Evolutionary conservation across 1,140 invertebrate species (phyloP), one percentile per base, ranked within the genome.

Genomic region (Hycleus phaleratus): DNA sequence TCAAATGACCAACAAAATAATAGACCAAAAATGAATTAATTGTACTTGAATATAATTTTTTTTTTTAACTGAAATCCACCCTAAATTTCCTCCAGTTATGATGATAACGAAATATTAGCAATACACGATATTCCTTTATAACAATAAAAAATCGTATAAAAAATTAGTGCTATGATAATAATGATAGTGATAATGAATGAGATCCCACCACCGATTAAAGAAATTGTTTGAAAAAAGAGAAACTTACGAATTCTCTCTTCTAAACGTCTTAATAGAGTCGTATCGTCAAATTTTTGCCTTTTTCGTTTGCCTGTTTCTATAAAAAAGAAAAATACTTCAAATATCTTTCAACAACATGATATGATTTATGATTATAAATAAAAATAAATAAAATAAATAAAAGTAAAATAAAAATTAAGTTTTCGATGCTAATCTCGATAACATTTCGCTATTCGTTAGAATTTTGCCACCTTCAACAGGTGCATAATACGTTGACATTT

Each of bases 401-500:
- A 57, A 47, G 47, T 5, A 26, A 40, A 43, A 42, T 12, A n/a
- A 26, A 57, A 39, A 59, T 67, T 58, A 68, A 56, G 65, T 69
- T 59, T 65, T 67, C 26, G 59, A 59, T n/a, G 59, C 56, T 12
- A 67, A 42, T 47, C 60, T 62, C 3, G 62, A 39, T 26, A 61
- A 56, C 11, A 66, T 54, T 46, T 68, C 66, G 3, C 61, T 70
- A 5, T 75, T 72, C 0, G 66, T 71, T 2, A 81, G 67, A 55
- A 82, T 80, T 71, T 86, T 86, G 32, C 84, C 83, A 12, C 83
- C 87, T 71, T 91, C 88, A 7, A 91, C 85, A 2, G 88, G 84
- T 39, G 87, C 87, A 70, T 92, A 92, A 71, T 90, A 92, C 71
- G 85, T 88, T 25, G 88, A 91, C 68, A 85, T 83, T 68, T 93